Conservation (phyloP, 2,888 invertebrate genomes). For the Gryllus longicercus region DNA sequence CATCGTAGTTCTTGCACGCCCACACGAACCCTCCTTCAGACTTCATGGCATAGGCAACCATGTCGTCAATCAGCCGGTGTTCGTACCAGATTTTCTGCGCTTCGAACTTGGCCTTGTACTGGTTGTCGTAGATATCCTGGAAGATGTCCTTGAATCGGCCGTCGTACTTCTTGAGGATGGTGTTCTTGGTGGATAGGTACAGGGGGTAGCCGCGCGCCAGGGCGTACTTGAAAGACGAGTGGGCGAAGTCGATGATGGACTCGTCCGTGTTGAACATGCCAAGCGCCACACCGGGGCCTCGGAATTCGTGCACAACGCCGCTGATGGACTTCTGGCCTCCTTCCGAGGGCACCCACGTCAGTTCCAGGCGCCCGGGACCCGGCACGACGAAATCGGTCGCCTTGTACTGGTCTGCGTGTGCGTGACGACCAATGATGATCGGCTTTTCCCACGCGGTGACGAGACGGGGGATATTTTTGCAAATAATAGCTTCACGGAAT, state of each 20-base stretch:
- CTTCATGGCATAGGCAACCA: constrained; percentile 98
- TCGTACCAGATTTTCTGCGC: constrained; percentile 93
- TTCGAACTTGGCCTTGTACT: constrained; percentile 83
- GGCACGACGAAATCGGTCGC: constrained; percentile 96
- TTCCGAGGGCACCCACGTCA: constrained; percentile 70
- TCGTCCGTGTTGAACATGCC: constrained; percentile 97
- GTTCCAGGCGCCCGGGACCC: constrained; percentile 80
- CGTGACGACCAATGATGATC: constrained; percentile 97
- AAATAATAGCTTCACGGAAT: constrained; percentile 83
- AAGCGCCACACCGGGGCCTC: constrained; percentile 85
- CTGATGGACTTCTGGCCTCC: constrained; percentile 61
- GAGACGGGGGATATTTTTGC: constrained; percentile 90
- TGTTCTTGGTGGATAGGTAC: constrained; percentile 95
- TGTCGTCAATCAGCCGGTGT: constrained; percentile 96
- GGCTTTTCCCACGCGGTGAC: constrained; percentile 94
- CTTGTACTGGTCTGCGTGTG: constrained; percentile 96
- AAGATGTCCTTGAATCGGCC: constrained; percentile 97
- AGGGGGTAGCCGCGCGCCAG: constrained; percentile 80
- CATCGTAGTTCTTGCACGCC: constrained; percentile 99
- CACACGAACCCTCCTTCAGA: constrained; percentile 98
- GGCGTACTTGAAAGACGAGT: constrained; percentile 89
- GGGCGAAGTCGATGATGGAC: constrained; percentile 90
- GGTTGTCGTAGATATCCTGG: constrained; percentile 86
- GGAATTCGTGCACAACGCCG: constrained; percentile 73
- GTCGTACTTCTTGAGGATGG: constrained; percentile 93